Evolutionary conservation across 2,113 vertebrate species (phyloP), one percentile per base, ranked within the genome.

Genomic region (Tachysurus vachellii): DNA sequence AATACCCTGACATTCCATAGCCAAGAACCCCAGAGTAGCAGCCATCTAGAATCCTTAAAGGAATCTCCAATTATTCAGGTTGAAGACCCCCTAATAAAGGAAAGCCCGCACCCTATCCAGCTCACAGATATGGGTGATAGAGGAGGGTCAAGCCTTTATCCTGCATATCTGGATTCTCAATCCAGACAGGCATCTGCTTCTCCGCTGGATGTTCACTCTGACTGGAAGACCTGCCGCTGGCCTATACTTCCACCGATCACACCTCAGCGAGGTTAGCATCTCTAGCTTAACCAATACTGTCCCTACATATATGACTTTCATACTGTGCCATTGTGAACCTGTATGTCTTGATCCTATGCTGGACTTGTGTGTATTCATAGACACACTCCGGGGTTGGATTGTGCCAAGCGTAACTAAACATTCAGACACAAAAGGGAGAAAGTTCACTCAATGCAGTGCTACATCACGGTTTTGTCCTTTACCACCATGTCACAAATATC

Each of bases 331-430:
- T 80, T 80, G 61, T 86, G 12, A 53, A 28, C 59, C 6, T 68
- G n/a, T 70, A n/a, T 80, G 62, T 80, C 76, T 86, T 68, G 59
- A 64, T 83, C 75, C 71, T 77, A 12, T 85, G 53, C 75, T 23
- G 61, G 54, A 82, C 36, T 82, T 88, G 87, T 90, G 94, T 92
- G 95, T 92, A 88, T 94, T 95, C 92, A 89, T 93, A 80, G 85
- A 81, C 91, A 95, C 92, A 96, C 96, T 95, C 95, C 94, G 95
- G 94, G 95, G 95, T 94, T 94, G 68, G 91, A 95, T 96, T 96
- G 95, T 96, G 94, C 93, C 93, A 54, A 88, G 82, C 82, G 91
- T 93, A 83, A 90, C 92, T 88, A 93, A 92, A 92, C 92, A 91
- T 93, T 95, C 92, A 71, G 54, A 85, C 88, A 92, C 86, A 90